Base-by-base conservation (phyloP, 2,797 vertebrate species). In the Anableps anableps region DNA sequence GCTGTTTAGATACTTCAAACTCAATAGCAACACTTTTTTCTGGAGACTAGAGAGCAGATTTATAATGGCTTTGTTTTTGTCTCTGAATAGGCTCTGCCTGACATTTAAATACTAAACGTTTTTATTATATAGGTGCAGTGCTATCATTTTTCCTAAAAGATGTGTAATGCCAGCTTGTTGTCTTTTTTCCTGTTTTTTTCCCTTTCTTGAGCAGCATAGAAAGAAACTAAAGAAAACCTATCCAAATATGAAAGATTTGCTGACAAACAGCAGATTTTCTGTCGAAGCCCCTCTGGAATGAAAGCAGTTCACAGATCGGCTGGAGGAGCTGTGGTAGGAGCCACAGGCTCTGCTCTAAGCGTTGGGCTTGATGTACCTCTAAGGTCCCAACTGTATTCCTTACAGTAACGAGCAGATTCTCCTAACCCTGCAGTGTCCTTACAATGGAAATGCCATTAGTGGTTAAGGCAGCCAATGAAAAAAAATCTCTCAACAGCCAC, bases 341-440 rank as follows among this genome's bases (percentile, higher is more conserved):
- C 73, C 76, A 83, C 74, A 83, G 68, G 34, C 5, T 16, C 53
- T 72, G 47, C 36, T 68, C 64, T 50, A 31, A 11, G 23, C 8
- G 4, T 51, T 74, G 51, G 45, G 77, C 21, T 82, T 76, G 23
- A 81, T 80, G 72, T 84, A 84, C 85, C 85, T 77, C 73, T 76
- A 62, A 41, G 43, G 80, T 53, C 31, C 21, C 34, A 58, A 29
- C 72, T 77, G 60, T 76, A n/a, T n/a, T n/a, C n/a, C n/a, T n/a
- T n/a, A n/a, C n/a, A n/a, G 64, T 66, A 75, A 81, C 51, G 29
- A 41, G 77, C 31, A 79, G 84, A 83, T 80, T 47, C 55, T 79
- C 72, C 64, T 66, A 80, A 70, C 62, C 21, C 58, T 23, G 34
- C 21, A 47, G 29, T 45, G 58, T 51, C 80, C 76, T 80, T 79